These are phyloP conservation scores for Drosophila anceps DNA, from an alignment of 2,888 invertebrate genomes.

Conservation along the genomic window DNA sequence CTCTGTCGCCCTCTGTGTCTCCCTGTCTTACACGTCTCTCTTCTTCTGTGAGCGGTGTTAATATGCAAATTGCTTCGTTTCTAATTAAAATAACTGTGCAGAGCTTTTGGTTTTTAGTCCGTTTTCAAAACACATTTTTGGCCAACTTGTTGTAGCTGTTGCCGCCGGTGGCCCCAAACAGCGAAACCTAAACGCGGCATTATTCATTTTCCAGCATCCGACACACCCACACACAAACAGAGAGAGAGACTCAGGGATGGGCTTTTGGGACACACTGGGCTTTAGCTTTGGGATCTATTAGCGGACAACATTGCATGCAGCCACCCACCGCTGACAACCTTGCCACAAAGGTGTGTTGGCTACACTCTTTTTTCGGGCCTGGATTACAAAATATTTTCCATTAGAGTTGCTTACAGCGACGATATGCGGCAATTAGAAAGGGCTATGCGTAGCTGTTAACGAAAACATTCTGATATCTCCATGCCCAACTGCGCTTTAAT, in stretches of 20 bases:
- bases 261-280: slow-evolving; percentile 22
- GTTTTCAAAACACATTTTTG: slow-evolving; percentile 72
- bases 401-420: slow-evolving; percentile 50
- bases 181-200: slow-evolving; percentile 24
- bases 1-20: background rate
- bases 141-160: slow-evolving; percentile 54
- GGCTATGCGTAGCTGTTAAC: slow-evolving; percentile 17
- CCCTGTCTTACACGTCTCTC: background rate
- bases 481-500: slow-evolving; percentile 32
- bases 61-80: slow-evolving; percentile 80
- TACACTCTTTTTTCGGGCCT: slow-evolving; percentile 31
- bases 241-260: background rate
- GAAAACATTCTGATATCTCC: slow-evolving; percentile 6
- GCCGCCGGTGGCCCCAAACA: slow-evolving; percentile 5
- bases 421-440: slow-evolving; percentile 67
- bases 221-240: background rate
- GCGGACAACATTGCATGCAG: slow-evolving; percentile 61
- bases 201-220: slow-evolving; percentile 38
- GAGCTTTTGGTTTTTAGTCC: slow-evolving; percentile 65
- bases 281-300: slow-evolving; percentile 70
- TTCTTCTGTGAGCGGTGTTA: slow-evolving; percentile 44
- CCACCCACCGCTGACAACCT: slow-evolving; percentile 46
- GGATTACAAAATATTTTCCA: slow-evolving; percentile 75
- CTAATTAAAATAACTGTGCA: slow-evolving; percentile 81
- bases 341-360: slow-evolving; percentile 58